These are phyloP conservation scores for Sandelia bainsii DNA, from an alignment of 2,797 vertebrate species.

Conservation along the genomic window DNA sequence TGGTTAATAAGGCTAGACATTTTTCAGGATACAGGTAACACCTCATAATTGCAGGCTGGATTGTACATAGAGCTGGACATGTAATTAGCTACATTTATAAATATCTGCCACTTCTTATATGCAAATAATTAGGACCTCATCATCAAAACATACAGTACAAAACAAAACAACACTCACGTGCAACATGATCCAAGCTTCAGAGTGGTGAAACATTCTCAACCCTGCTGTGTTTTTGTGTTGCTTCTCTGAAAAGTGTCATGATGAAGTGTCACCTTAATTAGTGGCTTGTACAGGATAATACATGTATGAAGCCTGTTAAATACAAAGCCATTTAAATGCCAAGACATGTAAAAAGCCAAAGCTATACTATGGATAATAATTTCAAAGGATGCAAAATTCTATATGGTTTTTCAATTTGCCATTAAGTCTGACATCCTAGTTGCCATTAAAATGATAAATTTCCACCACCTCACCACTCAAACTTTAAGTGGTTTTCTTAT, in stretches of 20 bases:
- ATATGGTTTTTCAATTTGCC: neutral
- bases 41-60: conserved; percentile 51
- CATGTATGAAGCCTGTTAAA: neutral
- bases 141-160: conserved; percentile 7
- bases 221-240: neutral
- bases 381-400: neutral
- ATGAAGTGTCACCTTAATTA: neutral
- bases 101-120: conserved; percentile 36
- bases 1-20: conserved; percentile 62
- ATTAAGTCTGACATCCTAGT: neutral
- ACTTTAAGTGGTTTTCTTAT: neutral
- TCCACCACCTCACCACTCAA: neutral
- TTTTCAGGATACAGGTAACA: conserved; percentile 58
- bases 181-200: neutral
- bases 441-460: neutral
- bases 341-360: conserved; percentile 5
- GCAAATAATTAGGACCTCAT: conserved; percentile 25
- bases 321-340: neutral
- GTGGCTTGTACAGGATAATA: neutral
- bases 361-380: neutral
- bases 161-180: neutral
- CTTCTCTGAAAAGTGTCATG: neutral
- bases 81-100: conserved; percentile 44
- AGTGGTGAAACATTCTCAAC: neutral
- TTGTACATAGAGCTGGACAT: conserved; percentile 36